Percentiles rank a stretch among this genome's conserved stretches.
These are phyloP conservation scores for Callorhinus ursinus DNA, from an alignment of 2,113 vertebrate species.

Conservation along the genomic window DNA sequence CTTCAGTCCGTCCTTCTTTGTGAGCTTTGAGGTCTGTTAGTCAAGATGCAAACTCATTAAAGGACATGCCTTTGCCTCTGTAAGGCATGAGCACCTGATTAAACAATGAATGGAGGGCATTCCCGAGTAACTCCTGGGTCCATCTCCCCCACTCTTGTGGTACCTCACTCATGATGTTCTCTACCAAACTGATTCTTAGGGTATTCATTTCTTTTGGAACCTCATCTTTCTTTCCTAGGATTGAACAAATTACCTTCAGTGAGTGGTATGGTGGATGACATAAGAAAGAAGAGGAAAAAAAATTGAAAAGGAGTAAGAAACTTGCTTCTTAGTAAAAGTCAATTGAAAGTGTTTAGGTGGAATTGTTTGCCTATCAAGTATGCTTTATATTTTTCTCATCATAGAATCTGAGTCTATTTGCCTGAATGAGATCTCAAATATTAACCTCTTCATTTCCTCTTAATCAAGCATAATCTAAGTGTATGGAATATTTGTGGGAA, in stretches of 20 bases:
- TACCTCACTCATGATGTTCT: background rate
- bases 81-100: background rate
- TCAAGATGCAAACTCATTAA: background rate
- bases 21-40: background rate
- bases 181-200: background rate
- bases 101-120: background rate
- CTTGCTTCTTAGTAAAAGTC: background rate
- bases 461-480: background rate
- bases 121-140: background rate
- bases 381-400: background rate
- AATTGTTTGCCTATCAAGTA: background rate
- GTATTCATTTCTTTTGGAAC: background rate
- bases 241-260: background rate
- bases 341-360: background rate
- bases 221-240: conserved; percentile 40
- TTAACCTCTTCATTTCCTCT: background rate
- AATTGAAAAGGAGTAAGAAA: conserved; percentile 58
- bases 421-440: background rate
- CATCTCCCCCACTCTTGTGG: too few relatives aligned
- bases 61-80: background rate
- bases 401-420: background rate
- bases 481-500: background rate
- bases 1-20: background rate
- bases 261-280: conserved; percentile 51
- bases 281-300: conserved; percentile 14